Base-by-base conservation (phyloP, 2,888 invertebrate species). In the Callyntrura guangdongensis region DNA sequence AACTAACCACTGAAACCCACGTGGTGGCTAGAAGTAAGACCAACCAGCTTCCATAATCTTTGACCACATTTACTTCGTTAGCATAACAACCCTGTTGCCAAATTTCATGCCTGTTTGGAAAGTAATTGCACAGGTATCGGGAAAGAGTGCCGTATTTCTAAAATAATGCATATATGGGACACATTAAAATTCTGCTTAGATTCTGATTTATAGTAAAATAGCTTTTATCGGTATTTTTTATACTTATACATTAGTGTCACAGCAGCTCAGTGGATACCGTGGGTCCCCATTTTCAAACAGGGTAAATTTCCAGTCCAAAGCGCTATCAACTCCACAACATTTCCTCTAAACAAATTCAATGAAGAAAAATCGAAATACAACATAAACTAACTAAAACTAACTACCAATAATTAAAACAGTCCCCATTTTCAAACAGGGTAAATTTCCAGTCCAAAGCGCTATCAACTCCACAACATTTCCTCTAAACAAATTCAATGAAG, bases 211-310 rank as follows among this genome's bases (percentile, higher is more conserved):
- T 36, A 6, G 6, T 67, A 69, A n/a, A 20, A 61, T 2, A 17
- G 20, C 3, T 61, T 61, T 20, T 20, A n/a, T n/a, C n/a, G n/a
- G 9, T 61, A 61, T 17, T 17, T 9, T 20, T 17, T 20, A 2
- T 9, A 2, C 20, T n/a, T n/a, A n/a, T n/a, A 82, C 82, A 5
- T 53, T n/a, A 5, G 82, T 47, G 72, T 91, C 45, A 64, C 91
- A 91, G 36, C 91, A 91, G 47, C 91, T 91, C n/a, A 25, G 56
- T 12, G 86, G 87, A 61, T 77, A 87, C 64, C 77, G 25, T 14
- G 86, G 87, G 25, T 91, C 83, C 0, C 49, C 64, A 49, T 53
- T 47, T 82, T 20, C 2, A 27, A 83, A 82, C 3, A 74, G n/a
- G 0, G 22, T 1, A 47, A 69, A 86, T n/a, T 59, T 47, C 91